Base-by-base conservation (phyloP, 1,140 invertebrate genomes). In the Drosophila elegans region DNA sequence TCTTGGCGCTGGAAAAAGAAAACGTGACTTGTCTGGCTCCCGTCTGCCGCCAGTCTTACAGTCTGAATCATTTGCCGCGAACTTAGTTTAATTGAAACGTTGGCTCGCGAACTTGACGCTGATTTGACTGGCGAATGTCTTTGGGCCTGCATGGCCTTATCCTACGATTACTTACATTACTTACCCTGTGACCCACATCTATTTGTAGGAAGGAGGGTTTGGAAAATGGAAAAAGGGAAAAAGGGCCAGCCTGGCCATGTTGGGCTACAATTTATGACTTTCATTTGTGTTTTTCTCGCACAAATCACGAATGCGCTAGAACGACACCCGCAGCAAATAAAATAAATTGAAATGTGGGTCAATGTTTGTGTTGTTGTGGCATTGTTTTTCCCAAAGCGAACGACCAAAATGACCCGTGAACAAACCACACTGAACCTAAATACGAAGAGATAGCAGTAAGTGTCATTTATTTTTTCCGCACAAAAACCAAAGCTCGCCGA, bases 301-400 rank as follows among this genome's bases (percentile, higher is more conserved):
- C 68, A 71, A 71, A 71, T 71, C 68, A 71, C 62, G 79, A 53
- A 41, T 44, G 55, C 53, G 68, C 74, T 74, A 67, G 69, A 71
- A 71, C 68, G 66, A 71, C 68, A 71, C 42, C 63, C 67, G 67
- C 44, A 71, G 42, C 68, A 71, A 71, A 71, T 71, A 71, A 71
- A 71, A 71, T 71, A 57, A 71, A 71, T 71, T 71, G 68, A 71
- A 83, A 66, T 83, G 80, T 83, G 75, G 75, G 48, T 71, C 76
- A 84, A 83, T 83, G 80, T 83, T 76, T 76, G 64, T 57, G 76
- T 84, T 76, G 75, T 72, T 44, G 52, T 80, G 72, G 52, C 54
- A 45, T 48, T 73, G 29, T 54, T 64, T 68, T 63, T n/a, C 7
- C 71, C 46, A 53, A 51, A 72, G 44, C 27, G 27, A 46, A 46